Evolutionary conservation across 2,797 vertebrate species (phyloP).

Genomic region (Pelobates cultripes): DNA sequence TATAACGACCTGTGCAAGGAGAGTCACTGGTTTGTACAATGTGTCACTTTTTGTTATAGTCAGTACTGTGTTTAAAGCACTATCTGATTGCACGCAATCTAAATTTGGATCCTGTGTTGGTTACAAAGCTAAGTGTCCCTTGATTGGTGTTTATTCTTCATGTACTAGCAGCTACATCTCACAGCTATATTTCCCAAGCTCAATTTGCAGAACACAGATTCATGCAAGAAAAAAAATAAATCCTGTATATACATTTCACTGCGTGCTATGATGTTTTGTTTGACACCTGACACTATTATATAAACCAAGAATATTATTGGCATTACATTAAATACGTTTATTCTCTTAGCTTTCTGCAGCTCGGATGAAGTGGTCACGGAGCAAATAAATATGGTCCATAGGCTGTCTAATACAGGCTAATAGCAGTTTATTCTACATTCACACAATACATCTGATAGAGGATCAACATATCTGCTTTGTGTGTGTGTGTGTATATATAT

Average conservation of each 20-base stretch:
- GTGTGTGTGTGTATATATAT: background rate
- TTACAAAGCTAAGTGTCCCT: slow-evolving; percentile 3
- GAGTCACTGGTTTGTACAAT: background rate
- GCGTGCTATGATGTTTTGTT: background rate
- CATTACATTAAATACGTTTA: background rate
- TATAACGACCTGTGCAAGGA: background rate
- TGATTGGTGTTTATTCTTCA: background rate
- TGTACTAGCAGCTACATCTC: slow-evolving; percentile 4
- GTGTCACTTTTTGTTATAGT: background rate
- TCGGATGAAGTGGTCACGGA: background rate
- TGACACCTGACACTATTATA: background rate
- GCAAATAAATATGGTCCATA: background rate
- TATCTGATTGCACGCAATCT: slow-evolving; percentile 11
- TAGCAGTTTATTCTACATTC: background rate
- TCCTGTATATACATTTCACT: background rate
- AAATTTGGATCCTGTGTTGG: slow-evolving; percentile 14
- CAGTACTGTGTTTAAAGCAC: background rate
- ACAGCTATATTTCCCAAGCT: slow-evolving; percentile 14
- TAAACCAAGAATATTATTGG: background rate
- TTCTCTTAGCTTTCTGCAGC: background rate
- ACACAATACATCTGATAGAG: background rate
- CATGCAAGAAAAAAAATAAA: background rate
- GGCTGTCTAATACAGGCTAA: background rate
- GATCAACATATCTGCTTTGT: background rate
- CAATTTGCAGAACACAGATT: background rate